Evolutionary conservation across 2,797 vertebrate species (phyloP).

Genomic region (Aldrovandia affinis): DNA sequence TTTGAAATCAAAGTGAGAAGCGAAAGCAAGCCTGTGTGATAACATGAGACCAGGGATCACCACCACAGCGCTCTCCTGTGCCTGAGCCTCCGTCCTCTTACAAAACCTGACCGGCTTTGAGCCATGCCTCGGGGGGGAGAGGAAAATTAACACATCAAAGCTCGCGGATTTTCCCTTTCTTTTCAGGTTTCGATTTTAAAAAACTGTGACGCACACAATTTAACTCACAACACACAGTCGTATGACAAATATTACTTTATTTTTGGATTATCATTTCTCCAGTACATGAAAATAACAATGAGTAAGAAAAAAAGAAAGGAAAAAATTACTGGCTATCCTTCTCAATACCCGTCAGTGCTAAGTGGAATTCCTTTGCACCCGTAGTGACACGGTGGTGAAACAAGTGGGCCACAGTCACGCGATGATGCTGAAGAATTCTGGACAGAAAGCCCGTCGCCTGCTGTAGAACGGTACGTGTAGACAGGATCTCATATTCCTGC

Average conservation of each 20-base stretch:
- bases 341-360: background rate
- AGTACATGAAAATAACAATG: constrained; percentile 7
- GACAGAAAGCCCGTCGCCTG: background rate
- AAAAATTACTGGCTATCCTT: background rate
- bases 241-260: constrained; percentile 3
- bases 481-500: background rate
- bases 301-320: background rate
- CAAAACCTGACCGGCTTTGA: constrained; percentile 17
- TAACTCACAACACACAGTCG: background rate
- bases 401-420: background rate
- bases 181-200: constrained; percentile 20
- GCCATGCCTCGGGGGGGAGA: background rate
- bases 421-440: constrained; percentile 9
- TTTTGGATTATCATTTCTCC: background rate
- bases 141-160: constrained; percentile 30
- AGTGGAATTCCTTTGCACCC: background rate
- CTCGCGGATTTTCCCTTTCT: background rate
- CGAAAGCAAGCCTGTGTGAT: background rate
- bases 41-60: background rate
- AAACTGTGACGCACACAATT: constrained; percentile 7
- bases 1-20: constrained; percentile 16
- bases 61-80: background rate
- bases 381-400: background rate
- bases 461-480: background rate
- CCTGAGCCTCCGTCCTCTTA: background rate